phyloP scores from a whole-genome alignment of 2,888 invertebrate species.

The Torymus auratus region DNA sequence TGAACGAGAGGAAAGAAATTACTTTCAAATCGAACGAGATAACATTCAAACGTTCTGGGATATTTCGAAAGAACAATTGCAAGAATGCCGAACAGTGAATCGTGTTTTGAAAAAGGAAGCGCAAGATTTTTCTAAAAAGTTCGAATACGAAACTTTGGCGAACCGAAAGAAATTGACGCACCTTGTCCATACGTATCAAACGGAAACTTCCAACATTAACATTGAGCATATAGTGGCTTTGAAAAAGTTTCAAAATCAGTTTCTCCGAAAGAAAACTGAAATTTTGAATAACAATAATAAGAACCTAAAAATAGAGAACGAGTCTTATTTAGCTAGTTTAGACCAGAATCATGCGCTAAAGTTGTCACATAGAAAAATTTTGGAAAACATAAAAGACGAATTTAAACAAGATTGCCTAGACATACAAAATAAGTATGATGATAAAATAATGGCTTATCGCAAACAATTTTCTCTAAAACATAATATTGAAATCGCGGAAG shows the following conservation, averaged over 20 bases:
- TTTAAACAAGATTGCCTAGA: conserved; percentile 84
- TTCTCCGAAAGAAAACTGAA: conserved; percentile 44
- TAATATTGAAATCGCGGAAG: conserved; percentile 90
- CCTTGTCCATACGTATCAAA: conserved; percentile 49
- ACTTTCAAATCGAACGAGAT: conserved; percentile 95
- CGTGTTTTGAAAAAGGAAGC: conserved; percentile 68
- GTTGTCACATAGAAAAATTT: conserved; percentile 35
- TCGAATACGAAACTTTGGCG: conserved; percentile 44
- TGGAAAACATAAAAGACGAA: conserved; percentile 79
- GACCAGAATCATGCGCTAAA: conserved; percentile 39
- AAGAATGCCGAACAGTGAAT: conserved; percentile 87
- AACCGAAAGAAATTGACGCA: conserved; percentile 47
- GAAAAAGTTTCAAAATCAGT: conserved; percentile 54
- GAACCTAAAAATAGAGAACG: conserved; percentile 43
- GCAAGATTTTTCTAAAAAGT: conserved; percentile 45
- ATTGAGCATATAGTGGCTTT: conserved; percentile 53
- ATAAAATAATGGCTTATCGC: conserved; percentile 85
- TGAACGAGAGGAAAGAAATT: conserved; percentile 96
- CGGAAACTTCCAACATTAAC: conserved; percentile 48
- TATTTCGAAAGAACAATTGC: conserved; percentile 92
- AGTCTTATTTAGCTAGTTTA: conserved; percentile 37
- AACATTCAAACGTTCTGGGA: conserved; percentile 97
- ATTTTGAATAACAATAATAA: conserved; percentile 37
- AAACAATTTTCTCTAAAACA: conserved; percentile 85
- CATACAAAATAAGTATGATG: conserved; percentile 84